These are phyloP conservation scores for Argyrosomus regius DNA, from an alignment of 2,797 vertebrate genomes.

Conservation along the genomic window DNA sequence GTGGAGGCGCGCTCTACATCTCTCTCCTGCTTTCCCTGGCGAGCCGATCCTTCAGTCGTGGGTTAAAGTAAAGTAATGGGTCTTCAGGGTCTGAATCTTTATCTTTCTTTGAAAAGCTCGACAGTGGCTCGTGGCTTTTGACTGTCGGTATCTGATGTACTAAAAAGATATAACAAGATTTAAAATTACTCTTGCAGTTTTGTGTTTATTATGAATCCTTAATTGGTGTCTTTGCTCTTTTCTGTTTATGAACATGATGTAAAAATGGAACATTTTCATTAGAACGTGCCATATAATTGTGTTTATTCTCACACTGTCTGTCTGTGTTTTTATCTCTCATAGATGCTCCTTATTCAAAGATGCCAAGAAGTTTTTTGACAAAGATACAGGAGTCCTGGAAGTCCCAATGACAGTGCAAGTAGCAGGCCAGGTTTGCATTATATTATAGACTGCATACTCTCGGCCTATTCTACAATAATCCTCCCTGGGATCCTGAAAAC, in stretches of 20 bases:
- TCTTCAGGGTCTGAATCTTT: constrained; percentile 63
- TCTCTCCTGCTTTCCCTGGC: constrained; percentile 64
- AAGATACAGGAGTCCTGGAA: constrained; percentile 89
- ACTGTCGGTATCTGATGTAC: constrained; percentile 27
- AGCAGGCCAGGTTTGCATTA: constrained; percentile 88
- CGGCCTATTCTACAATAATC: neutral
- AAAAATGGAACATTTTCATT: neutral
- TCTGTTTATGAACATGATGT: constrained; percentile 5
- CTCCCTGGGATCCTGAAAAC: constrained; percentile 25
- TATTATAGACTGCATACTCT: neutral
- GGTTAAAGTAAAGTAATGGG: constrained; percentile 68
- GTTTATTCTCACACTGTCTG: constrained; percentile 1
- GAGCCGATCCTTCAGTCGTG: constrained; percentile 64
- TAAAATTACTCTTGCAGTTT: constrained; percentile 16
- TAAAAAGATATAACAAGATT: neutral
- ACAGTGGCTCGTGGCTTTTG: constrained; percentile 35
- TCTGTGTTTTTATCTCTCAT: constrained; percentile 18
- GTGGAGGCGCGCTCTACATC: constrained; percentile 78
- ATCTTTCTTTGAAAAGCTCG: constrained; percentile 36
- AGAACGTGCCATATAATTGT: neutral
- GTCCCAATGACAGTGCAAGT: constrained; percentile 88
- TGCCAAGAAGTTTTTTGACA: constrained; percentile 87
- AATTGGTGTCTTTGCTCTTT: constrained; percentile 16
- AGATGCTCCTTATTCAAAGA: constrained; percentile 87
- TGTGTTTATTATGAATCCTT: constrained; percentile 23